Base-by-base conservation (phyloP, 2,888 invertebrate species). In the Protodeltote pygarga region DNA sequence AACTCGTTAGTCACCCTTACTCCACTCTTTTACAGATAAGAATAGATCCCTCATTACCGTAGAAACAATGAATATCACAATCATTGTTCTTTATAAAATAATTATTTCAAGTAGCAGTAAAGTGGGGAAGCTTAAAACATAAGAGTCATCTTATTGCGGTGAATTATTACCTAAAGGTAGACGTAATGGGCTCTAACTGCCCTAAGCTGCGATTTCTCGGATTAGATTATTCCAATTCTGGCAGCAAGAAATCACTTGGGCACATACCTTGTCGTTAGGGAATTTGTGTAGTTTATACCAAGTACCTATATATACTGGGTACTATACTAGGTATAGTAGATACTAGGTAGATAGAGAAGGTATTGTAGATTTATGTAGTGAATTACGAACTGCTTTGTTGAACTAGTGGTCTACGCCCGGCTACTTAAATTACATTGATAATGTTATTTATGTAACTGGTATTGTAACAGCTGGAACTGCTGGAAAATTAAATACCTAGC, bases 221-320 rank as follows among this genome's bases (percentile, higher is more conserved):
- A 83, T 85, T 77, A 78, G 74, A 81, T 80, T 81, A 78, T 78
- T 78, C 73, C 74, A 73, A 80, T 81, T 77, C 63, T 55, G 68
- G 61, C 63, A 67, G 69, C 75, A 73, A 78, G 76, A 75, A 81
- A 77, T 82, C 81, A 83, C 81, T 84, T 79, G 74, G 73, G 72
- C 81, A 78, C 80, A 82, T 80, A 74, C 76, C 61, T 64, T 71
- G 77, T 76, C 72, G 67, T 70, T 42, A 40, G 58, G 52, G 71
- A 71, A 73, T 75, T 76, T 71, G 70, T 70, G 71, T 49, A 44
- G 44, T 42, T 16, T 38, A 21, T 25, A 19, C 15, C 40, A 20
- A 31, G 15, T 65, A 39, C 16, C 35, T 46, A n/a, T n/a, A n/a
- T n/a, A n/a, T n/a, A n/a, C n/a, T n/a, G n/a, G n/a, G n/a, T n/a